These are phyloP conservation scores for Callipepla californica DNA, from an alignment of 2,113 vertebrate genomes.

Conservation along the genomic window DNA sequence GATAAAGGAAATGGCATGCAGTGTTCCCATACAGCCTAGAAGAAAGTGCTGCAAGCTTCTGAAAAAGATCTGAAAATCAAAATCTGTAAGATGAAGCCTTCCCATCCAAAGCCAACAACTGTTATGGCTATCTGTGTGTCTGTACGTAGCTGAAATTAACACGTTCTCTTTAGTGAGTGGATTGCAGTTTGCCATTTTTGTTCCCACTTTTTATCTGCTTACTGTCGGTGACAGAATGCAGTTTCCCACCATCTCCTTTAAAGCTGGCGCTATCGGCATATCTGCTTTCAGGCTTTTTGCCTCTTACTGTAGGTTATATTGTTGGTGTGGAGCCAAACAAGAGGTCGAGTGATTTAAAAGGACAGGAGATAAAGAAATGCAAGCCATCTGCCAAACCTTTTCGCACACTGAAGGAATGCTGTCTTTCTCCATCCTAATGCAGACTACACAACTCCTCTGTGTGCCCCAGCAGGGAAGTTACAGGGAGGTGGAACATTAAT, in stretches of 20 bases:
- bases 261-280: background rate
- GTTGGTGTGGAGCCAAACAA: constrained; percentile 8
- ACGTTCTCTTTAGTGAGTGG: constrained; percentile 1
- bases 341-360: background rate
- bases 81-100: constrained; percentile 36
- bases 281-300: constrained; percentile 32
- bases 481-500: constrained; percentile 32
- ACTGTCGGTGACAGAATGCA: constrained; percentile 1
- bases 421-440: constrained; percentile 18
- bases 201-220: background rate
- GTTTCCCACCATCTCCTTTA: background rate
- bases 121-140: background rate
- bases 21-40: constrained; percentile 26
- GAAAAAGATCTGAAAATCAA: constrained; percentile 34
- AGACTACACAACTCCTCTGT: constrained; percentile 5
- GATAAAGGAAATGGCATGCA: constrained; percentile 49
- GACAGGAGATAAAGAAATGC: constrained; percentile 47
- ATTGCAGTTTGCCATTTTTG: background rate
- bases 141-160: background rate
- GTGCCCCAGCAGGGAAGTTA: constrained; percentile 42
- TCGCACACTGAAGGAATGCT: constrained; percentile 58
- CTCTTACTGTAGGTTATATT: background rate
- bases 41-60: constrained; percentile 53
- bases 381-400: constrained; percentile 64
- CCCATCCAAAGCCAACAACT: constrained; percentile 44